Conservation (phyloP, 2,888 invertebrate species). For the Pinctada fucata region DNA sequence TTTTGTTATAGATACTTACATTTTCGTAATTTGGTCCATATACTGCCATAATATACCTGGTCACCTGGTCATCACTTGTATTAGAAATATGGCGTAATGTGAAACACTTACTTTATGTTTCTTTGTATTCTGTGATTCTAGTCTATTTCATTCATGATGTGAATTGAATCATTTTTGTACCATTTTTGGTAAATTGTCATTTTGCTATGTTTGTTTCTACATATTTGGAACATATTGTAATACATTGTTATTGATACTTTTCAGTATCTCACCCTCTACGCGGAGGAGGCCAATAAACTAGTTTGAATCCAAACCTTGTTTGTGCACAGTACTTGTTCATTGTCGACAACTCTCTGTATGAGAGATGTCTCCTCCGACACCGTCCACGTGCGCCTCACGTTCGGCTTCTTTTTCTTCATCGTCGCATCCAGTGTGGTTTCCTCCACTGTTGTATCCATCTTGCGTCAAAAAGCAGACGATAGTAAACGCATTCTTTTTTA, state of each 20-base stretch:
- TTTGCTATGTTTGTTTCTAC: not conserved
- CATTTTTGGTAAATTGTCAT: not conserved
- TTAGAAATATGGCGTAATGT: not conserved
- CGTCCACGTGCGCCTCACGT: too few relatives aligned
- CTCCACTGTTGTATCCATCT: too few relatives aligned
- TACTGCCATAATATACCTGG: not conserved
- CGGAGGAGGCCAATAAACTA: not conserved
- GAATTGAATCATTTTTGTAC: not conserved
- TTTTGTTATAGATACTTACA: not conserved
- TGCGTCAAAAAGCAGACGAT: too few relatives aligned
- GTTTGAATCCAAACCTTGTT: slow-evolving; percentile 1
- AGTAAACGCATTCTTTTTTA: too few relatives aligned
- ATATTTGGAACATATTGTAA: not conserved
- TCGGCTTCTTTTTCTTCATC: too few relatives aligned
- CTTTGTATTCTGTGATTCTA: not conserved
- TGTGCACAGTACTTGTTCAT: not conserved
- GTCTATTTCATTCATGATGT: not conserved
- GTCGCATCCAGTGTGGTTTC: too few relatives aligned
- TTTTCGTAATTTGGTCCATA: not conserved
- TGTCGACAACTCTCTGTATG: too few relatives aligned
- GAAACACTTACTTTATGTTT: not conserved
- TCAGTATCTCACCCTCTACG: slow-evolving; percentile 1
- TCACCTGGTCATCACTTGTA: not conserved
- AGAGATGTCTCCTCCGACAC: too few relatives aligned
- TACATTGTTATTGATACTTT: not conserved